A percentile compares a stretch with the other conserved stretches of the same genome.
Conservation (phyloP, 2,888 invertebrate genomes). For the Elegia similella region DNA sequence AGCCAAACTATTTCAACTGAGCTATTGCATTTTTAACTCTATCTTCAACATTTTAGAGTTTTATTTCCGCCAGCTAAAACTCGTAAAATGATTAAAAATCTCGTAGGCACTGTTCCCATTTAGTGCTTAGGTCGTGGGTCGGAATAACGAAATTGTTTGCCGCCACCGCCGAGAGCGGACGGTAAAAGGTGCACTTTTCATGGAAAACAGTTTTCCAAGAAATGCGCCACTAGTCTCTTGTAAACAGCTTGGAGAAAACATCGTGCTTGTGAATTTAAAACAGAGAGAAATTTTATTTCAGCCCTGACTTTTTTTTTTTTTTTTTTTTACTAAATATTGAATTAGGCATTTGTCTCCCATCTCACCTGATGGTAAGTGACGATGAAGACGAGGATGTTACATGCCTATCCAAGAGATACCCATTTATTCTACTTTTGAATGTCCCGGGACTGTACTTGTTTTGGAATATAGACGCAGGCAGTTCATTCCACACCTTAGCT, state of each 20-base stretch:
- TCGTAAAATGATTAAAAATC: background rate
- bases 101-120: background rate
- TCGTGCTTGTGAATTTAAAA: background rate
- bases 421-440: too few relatives aligned
- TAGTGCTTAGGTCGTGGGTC: background rate
- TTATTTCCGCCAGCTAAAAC: background rate
- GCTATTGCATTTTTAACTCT: background rate
- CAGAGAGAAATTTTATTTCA: too few relatives aligned
- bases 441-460: too few relatives aligned
- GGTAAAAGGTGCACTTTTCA: constrained; percentile 1
- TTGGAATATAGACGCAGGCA: too few relatives aligned
- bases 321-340: too few relatives aligned
- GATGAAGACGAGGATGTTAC: too few relatives aligned
- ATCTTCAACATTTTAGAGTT: background rate
- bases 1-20: too few relatives aligned
- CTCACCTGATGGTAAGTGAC: too few relatives aligned
- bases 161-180: background rate
- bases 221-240: background rate
- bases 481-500: too few relatives aligned
- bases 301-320: too few relatives aligned
- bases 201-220: background rate
- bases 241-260: background rate
- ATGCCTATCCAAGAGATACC: too few relatives aligned
- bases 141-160: constrained; percentile 9
- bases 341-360: too few relatives aligned